A percentile compares a stretch with the other conserved stretches of the same genome.
Conservation (phyloP, 2,113 vertebrate genomes). For the Onychostruthus taczanowskii region DNA sequence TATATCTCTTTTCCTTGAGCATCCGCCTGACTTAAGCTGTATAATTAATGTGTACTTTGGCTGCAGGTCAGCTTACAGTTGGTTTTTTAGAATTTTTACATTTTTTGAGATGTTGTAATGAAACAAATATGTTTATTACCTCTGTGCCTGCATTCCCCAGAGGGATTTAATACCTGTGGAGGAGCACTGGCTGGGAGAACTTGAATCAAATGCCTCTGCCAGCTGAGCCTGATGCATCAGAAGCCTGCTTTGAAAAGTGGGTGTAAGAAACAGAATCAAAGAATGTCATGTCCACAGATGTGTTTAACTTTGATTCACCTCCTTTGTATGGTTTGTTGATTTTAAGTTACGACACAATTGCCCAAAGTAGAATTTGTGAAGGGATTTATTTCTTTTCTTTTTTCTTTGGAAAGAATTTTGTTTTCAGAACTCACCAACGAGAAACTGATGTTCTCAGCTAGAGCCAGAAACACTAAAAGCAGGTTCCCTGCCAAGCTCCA, state of each 20-base stretch:
- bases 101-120: conserved; percentile 75
- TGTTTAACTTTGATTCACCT: conserved; percentile 19
- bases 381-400: conserved; percentile 29
- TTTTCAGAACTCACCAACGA: conserved; percentile 19
- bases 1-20: conserved; percentile 75
- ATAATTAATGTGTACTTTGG: conserved; percentile 87
- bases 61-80: conserved; percentile 80
- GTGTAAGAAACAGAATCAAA: conserved; percentile 42
- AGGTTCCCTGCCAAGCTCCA: conserved; percentile 48
- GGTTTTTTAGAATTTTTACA: conserved; percentile 72
- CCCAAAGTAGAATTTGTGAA: background rate
- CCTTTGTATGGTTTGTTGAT: conserved; percentile 15
- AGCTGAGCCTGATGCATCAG: conserved; percentile 16
- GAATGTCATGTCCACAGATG: conserved; percentile 11
- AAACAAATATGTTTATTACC: conserved; percentile 76
- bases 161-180: conserved; percentile 46
- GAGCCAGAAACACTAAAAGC: conserved; percentile 54
- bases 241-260: conserved; percentile 20
- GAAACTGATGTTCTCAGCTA: conserved; percentile 18
- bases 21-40: conserved; percentile 82
- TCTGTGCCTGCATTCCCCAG: conserved; percentile 61
- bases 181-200: background rate
- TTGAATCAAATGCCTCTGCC: conserved; percentile 10
- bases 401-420: conserved; percentile 13
- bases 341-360: conserved; percentile 23